A percentile compares a stretch with the other conserved stretches of the same genome.
These are phyloP conservation scores for Poecilus cupreus DNA, from an alignment of 2,888 invertebrate species.

Conservation along the genomic window DNA sequence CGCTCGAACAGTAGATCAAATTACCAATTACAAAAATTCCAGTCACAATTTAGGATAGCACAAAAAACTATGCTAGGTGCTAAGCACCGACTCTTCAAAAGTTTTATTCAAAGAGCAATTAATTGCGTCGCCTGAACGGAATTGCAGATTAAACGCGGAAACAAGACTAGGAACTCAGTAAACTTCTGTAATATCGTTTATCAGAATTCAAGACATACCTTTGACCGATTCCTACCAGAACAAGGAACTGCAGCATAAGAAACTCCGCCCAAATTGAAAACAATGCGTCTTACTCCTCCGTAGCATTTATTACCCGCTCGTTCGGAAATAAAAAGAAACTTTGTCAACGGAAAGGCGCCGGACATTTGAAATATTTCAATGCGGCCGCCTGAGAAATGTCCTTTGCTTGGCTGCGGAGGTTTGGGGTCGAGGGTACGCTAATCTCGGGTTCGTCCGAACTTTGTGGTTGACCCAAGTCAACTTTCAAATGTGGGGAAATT, in stretches of 20 bases:
- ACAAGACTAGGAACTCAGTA: conserved; percentile 51
- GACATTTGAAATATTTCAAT: conserved; percentile 33
- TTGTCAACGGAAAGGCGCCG: conserved; percentile 23
- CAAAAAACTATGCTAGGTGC: conserved; percentile 29
- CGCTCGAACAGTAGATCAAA: conserved; percentile 14
- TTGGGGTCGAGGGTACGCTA: conserved; percentile 22
- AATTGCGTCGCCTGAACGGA: conserved; percentile 45
- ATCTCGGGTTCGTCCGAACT: conserved; percentile 17
- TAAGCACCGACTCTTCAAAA: conserved; percentile 27
- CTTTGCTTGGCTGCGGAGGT: neutral
- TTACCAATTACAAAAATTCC: conserved; percentile 27
- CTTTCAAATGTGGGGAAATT: conserved; percentile 30
- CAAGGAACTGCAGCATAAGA: neutral
- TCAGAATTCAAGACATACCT: conserved; percentile 54
- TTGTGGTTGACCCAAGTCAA: conserved; percentile 34
- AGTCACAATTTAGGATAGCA: conserved; percentile 7
- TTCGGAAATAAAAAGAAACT: conserved; percentile 28
- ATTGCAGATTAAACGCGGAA: conserved; percentile 48
- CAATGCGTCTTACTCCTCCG: conserved; percentile 17
- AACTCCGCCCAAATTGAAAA: conserved; percentile 7
- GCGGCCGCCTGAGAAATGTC: conserved; percentile 21
- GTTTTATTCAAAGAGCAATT: conserved; percentile 52
- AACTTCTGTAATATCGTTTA: conserved; percentile 57
- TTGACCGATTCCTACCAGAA: neutral
- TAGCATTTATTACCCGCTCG: conserved; percentile 24